Evolutionary conservation across 2,113 vertebrate genomes (phyloP).

Genomic region (Oreochromis spilurus): DNA sequence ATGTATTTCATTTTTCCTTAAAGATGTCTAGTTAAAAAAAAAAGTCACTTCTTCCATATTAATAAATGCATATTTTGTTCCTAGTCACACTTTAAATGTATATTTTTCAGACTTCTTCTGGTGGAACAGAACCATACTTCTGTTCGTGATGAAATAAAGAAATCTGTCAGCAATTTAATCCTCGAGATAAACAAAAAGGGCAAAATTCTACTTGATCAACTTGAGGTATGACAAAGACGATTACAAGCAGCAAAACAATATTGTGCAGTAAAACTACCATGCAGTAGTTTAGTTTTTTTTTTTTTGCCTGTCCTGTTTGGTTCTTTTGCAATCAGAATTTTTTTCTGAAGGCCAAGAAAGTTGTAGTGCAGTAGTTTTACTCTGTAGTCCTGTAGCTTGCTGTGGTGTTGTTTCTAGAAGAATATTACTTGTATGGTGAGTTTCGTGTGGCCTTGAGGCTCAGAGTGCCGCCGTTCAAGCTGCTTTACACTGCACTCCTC

Average conservation of each 20-base stretch:
- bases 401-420: background rate
- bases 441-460: background rate
- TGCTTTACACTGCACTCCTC: background rate
- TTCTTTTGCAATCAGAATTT: no score
- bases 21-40: background rate
- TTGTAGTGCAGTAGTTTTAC: background rate
- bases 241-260: background rate
- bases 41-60: background rate
- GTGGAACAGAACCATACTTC: slow-evolving; percentile 88
- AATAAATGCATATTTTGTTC: background rate
- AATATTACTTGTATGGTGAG: background rate
- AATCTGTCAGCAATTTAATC: slow-evolving; percentile 89
- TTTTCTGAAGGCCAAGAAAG: no score
- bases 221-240: slow-evolving; percentile 78
- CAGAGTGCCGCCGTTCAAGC: background rate
- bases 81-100: background rate
- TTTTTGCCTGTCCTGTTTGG: no score
- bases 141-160: slow-evolving; percentile 90
- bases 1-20: background rate
- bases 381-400: background rate
- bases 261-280: background rate
- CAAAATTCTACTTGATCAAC: slow-evolving; percentile 86
- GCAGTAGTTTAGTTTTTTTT: background rate
- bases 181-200: slow-evolving; percentile 95
- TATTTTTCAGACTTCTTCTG: slow-evolving; percentile 81